Conservation (phyloP, 2,888 invertebrate species). For the Trachelus iudaicus region DNA sequence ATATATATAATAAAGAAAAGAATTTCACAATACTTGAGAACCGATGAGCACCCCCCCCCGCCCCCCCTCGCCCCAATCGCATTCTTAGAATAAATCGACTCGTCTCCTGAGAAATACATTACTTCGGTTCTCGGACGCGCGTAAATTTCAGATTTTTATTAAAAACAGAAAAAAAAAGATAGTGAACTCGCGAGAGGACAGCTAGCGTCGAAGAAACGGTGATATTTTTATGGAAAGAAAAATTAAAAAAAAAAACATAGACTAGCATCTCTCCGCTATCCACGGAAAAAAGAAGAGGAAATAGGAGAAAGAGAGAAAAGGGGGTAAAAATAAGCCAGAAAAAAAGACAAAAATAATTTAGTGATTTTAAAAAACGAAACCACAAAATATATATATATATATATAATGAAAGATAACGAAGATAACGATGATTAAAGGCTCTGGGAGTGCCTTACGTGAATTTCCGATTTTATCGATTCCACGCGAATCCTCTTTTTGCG, state of each 20-base stretch:
- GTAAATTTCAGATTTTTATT: neutral
- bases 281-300: slow-evolving; percentile 13
- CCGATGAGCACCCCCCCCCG: neutral
- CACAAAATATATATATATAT: neutral
- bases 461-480: slow-evolving; percentile 9
- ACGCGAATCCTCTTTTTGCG: slow-evolving; percentile 9
- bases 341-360: neutral
- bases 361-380: neutral
- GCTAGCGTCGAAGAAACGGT: slow-evolving; percentile 21
- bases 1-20: neutral
- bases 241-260: slow-evolving; percentile 10
- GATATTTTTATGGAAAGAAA: slow-evolving; percentile 27
- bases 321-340: neutral
- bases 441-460: slow-evolving; percentile 26
- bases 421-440: slow-evolving; percentile 9
- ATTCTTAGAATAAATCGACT: neutral
- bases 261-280: slow-evolving; percentile 24
- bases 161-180: neutral
- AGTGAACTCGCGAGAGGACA: neutral
- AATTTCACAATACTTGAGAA: neutral
- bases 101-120: neutral
- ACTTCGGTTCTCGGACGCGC: neutral
- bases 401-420: neutral
- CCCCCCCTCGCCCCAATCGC: neutral
- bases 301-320: neutral